These are phyloP conservation scores for Coendou prehensilis DNA, from an alignment of 2,797 vertebrate species.

Conservation along the genomic window DNA sequence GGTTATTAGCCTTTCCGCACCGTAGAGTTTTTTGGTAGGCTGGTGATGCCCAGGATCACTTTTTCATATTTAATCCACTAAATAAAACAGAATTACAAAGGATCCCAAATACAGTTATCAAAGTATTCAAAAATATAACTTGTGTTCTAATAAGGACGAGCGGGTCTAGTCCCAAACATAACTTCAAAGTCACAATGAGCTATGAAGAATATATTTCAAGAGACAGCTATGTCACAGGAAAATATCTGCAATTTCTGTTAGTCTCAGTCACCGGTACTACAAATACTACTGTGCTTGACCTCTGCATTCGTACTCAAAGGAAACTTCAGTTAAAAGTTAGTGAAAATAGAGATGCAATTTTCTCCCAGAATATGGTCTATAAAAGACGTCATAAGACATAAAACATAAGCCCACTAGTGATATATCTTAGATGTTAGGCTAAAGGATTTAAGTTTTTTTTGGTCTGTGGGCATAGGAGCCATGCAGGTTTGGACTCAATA, in stretches of 20 bases:
- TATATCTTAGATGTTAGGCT: neutral
- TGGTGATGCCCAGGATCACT: neutral
- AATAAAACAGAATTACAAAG: conserved; percentile 14
- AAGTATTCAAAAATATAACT: conserved; percentile 2
- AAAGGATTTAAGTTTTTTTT: neutral
- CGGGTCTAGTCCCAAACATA: neutral
- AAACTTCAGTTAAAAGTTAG: conserved; percentile 5
- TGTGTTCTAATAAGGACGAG: neutral
- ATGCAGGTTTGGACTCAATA: neutral
- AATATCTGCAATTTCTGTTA: neutral
- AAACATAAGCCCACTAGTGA: neutral
- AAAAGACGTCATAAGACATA: conserved; percentile 30
- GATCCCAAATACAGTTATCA: neutral
- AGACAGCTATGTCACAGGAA: neutral
- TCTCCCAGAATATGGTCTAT: neutral
- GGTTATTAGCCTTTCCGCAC: neutral
- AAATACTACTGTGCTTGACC: neutral
- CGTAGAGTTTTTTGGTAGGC: neutral
- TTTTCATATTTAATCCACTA: neutral
- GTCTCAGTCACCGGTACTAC: neutral
- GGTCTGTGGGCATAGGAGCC: neutral
- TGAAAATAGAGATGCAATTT: neutral
- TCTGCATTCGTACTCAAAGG: neutral
- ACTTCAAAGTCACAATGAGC: neutral
- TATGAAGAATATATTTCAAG: neutral